phyloP scores from a whole-genome alignment of 2,113 vertebrate genomes.

The Gnathonemus echidnorhynchus region DNA sequence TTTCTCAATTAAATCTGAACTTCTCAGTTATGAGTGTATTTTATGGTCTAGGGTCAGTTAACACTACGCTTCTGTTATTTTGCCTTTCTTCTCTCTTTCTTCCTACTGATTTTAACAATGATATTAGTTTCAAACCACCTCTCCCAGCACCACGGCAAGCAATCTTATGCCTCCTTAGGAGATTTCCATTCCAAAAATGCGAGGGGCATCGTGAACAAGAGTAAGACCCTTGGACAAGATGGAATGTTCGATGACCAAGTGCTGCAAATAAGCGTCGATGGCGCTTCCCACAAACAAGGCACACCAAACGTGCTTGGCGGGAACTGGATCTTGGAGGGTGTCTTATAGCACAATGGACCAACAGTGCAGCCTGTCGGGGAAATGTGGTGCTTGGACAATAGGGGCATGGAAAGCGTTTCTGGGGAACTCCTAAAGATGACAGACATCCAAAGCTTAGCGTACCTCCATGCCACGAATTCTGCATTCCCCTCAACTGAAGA shows the following conservation, averaged over 20 bases:
- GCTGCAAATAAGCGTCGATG: constrained; percentile 68
- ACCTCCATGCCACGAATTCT: constrained; percentile 48
- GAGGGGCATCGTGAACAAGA: constrained; percentile 57
- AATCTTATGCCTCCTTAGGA: constrained; percentile 56
- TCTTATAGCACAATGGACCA: constrained; percentile 54
- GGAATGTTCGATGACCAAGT: constrained; percentile 66
- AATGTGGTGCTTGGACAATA: constrained; percentile 60
- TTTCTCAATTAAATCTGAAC: not conserved
- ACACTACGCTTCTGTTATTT: not conserved
- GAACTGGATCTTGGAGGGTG: constrained; percentile 54
- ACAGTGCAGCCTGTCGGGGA: constrained; percentile 47
- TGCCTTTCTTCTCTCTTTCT: constrained; percentile 22
- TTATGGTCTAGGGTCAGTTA: not conserved
- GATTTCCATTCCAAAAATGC: constrained; percentile 58
- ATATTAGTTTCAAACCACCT: constrained; percentile 36
- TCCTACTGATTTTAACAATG: constrained; percentile 29
- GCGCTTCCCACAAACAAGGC: constrained; percentile 72
- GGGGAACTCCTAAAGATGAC: constrained; percentile 48
- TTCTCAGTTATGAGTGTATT: not conserved
- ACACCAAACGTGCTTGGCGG: constrained; percentile 59
- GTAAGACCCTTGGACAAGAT: constrained; percentile 54
- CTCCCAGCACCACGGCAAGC: constrained; percentile 45
- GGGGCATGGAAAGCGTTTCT: constrained; percentile 62
- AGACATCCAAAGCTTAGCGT: constrained; percentile 50
- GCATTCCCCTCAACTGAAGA: constrained; percentile 41